Evolutionary conservation across 2,888 invertebrate species (phyloP).

Genomic region (Pegoplata infirma): DNA sequence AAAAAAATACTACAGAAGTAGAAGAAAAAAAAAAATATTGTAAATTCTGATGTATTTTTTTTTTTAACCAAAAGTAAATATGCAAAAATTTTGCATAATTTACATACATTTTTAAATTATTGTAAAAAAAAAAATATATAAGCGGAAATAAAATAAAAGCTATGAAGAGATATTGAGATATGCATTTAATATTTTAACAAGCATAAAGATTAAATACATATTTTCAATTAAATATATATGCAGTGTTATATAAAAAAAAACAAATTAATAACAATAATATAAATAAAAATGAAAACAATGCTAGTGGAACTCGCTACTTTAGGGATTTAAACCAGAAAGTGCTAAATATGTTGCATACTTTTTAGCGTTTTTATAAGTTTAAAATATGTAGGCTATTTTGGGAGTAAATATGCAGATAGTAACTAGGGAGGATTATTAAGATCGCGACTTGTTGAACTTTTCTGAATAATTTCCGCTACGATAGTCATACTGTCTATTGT

Average conservation of each 20-base stretch:
- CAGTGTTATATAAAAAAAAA: neutral
- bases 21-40: conserved; percentile 1
- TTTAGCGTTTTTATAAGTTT: too few relatives aligned
- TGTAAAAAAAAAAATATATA: conserved; percentile 24
- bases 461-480: too few relatives aligned
- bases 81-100: conserved; percentile 41
- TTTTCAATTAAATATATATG: neutral
- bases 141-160: neutral
- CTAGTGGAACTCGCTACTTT: neutral
- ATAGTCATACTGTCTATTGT: too few relatives aligned
- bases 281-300: neutral
- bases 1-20: too few relatives aligned
- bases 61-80: conserved; percentile 22
- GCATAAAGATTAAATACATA: neutral
- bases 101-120: conserved; percentile 48
- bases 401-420: too few relatives aligned
- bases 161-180: neutral
- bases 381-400: too few relatives aligned
- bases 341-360: neutral
- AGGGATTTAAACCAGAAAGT: too few relatives aligned
- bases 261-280: neutral
- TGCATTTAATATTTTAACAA: neutral
- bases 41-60: neutral
- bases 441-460: too few relatives aligned
- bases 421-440: too few relatives aligned